Base-by-base conservation (phyloP, 2,888 invertebrate species). In the Drosophila monieri region DNA sequence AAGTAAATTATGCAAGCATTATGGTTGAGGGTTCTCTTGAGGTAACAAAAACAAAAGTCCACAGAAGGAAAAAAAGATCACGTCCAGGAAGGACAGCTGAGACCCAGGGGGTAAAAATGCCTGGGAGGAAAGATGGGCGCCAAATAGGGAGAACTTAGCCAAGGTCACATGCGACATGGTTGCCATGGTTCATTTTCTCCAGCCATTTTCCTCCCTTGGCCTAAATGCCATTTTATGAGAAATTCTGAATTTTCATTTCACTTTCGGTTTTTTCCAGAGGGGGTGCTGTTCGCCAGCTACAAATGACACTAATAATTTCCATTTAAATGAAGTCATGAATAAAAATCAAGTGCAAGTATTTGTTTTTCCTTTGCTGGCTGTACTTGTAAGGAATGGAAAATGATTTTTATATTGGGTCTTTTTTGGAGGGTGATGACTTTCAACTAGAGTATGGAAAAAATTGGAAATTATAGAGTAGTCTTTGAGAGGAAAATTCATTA, bases 1-100 rank as follows among this genome's bases (percentile, higher is more conserved):
- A 80, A 88, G 78, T 86, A 88, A 88, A 86, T 85, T 85, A 85
- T 85, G 86, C 78, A 88, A 85, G 80, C 88, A 84, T 84, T 88
- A 79, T 77, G 83, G 80, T 76, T 65, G 72, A 62, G 48, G 44
- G 48, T 65, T 48, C 77, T 76, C 59, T 58, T 68, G 57, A 30
- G 47, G 41, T 37, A 54, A 49, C 52, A 60, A 46, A 65, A 74
- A 62, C 48, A 52, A 57, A 61, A 44, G 9, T 4, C 23, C 25
- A 51, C n/a, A 6, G 1, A 27, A 27, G 27, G 3, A n/a, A 39
- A 56, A 18, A 18, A 41, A 54, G 32, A 41, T 23, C 60, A 61
- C 60, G 60, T 61, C 61, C 60, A 61, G 47, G 47, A 54, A 58
- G 51, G 54, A 66, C 51, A 72, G 51, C 69, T 69, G 69, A 9